phyloP scores from a whole-genome alignment of 2,888 invertebrate species.

The Archips crataeganus region DNA sequence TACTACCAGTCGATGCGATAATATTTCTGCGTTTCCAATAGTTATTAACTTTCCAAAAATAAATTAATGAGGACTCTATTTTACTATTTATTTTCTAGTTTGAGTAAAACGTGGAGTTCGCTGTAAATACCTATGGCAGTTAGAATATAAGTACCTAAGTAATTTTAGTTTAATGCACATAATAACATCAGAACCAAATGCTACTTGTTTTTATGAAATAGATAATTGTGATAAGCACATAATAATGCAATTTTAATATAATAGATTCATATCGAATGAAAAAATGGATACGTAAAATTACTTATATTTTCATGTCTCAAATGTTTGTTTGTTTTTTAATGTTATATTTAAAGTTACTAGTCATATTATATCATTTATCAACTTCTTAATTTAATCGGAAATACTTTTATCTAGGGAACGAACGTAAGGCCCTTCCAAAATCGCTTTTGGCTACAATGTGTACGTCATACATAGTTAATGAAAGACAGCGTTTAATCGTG shows the following conservation, averaged over 20 bases:
- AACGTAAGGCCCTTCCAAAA: background rate
- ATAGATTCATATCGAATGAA: background rate
- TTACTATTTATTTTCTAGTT: background rate
- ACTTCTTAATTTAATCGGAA: background rate
- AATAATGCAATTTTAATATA: background rate
- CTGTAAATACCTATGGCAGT: slow-evolving; percentile 11
- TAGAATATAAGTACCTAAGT: background rate
- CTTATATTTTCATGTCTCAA: background rate
- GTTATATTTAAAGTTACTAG: slow-evolving; percentile 1
- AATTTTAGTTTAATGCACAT: slow-evolving; percentile 23
- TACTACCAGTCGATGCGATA: too few species aligned
- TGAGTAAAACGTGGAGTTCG: background rate
- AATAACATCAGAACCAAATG: slow-evolving; percentile 9
- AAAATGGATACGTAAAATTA: slow-evolving; percentile 2
- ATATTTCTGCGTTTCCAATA: too few species aligned
- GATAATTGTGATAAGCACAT: slow-evolving; percentile 5
- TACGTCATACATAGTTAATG: too few species aligned
- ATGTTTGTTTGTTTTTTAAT: background rate
- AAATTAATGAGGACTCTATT: too few species aligned
- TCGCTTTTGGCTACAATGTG: too few species aligned
- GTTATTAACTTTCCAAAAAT: too few species aligned
- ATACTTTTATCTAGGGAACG: background rate
- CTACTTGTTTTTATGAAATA: slow-evolving; percentile 13
- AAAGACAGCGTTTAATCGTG: too few species aligned
- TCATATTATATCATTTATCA: background rate